A percentile compares a stretch with the other conserved stretches of the same genome.
These are phyloP conservation scores for Saimiri boliviensis DNA, from an alignment of 2,113 vertebrate genomes.

Conservation along the genomic window DNA sequence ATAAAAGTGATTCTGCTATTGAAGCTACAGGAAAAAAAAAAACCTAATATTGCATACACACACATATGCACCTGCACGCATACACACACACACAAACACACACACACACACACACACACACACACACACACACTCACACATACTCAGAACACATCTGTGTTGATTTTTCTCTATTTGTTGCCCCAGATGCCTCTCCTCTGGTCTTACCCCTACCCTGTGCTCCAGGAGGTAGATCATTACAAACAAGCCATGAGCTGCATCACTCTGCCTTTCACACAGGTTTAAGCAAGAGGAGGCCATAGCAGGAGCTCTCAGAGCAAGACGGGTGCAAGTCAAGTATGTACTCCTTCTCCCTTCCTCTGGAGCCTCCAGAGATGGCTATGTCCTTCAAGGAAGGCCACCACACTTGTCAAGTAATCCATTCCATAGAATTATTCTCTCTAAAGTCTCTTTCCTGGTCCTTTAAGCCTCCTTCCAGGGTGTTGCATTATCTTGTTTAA, in stretches of 20 bases:
- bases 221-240: background rate
- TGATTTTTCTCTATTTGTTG: background rate
- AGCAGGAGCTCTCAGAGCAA: background rate
- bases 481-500: background rate
- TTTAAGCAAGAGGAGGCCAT: background rate
- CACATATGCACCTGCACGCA: too few species aligned
- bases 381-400: background rate
- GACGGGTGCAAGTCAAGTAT: background rate
- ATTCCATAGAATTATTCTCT: background rate
- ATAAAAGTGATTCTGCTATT: background rate
- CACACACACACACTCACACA: background rate
- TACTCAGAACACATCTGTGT: background rate
- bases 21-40: background rate
- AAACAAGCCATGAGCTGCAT: background rate
- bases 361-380: too few species aligned
- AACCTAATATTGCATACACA: background rate
- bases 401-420: too few species aligned
- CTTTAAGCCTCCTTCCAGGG: too few species aligned
- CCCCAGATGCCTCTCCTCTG: background rate
- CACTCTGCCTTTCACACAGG: background rate
- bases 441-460: background rate
- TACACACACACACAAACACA: background rate
- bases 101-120: too few species aligned
- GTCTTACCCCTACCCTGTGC: fast-evolving
- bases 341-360: background rate